Conservation (phyloP, 2,888 invertebrate species). For the Xylocampa areola region DNA sequence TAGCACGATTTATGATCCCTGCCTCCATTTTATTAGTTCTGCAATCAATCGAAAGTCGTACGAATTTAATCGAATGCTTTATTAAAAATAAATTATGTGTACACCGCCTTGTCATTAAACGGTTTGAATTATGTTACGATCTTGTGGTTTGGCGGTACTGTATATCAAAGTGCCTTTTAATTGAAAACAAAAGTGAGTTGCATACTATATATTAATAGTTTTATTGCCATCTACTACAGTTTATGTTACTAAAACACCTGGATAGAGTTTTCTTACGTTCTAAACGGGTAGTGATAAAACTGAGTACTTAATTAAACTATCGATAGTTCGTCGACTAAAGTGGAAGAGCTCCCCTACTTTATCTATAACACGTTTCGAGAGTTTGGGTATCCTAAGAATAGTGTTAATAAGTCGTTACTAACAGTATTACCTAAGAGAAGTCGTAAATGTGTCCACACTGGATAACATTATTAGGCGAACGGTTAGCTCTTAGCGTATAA, state of each 20-base stretch:
- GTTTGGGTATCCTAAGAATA: conserved; percentile 39
- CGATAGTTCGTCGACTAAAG: conserved; percentile 18
- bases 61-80: conserved; percentile 61
- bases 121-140: conserved; percentile 58
- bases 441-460: conserved; percentile 42
- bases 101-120: conserved; percentile 58
- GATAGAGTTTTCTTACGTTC: conserved; percentile 23
- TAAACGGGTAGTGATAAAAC: conserved; percentile 23
- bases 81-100: conserved; percentile 68
- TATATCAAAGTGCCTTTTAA: conserved; percentile 41
- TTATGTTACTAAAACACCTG: conserved; percentile 45
- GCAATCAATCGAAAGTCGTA: conserved; percentile 49
- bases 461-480: conserved; percentile 36
- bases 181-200: conserved; percentile 49
- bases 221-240: conserved; percentile 34
- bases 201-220: conserved; percentile 24
- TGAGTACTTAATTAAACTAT: conserved; percentile 29
- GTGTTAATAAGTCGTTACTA: conserved; percentile 39
- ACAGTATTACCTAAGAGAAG: conserved; percentile 32
- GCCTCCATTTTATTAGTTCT: conserved; percentile 69
- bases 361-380: conserved; percentile 21
- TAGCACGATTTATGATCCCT: conserved; percentile 69
- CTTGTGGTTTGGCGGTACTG: conserved; percentile 46
- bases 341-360: conserved; percentile 27
- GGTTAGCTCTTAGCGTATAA: conserved; percentile 26